These are phyloP conservation scores for Aporrectodea caliginosa DNA, from an alignment of 1,140 invertebrate genomes.

Conservation along the genomic window DNA sequence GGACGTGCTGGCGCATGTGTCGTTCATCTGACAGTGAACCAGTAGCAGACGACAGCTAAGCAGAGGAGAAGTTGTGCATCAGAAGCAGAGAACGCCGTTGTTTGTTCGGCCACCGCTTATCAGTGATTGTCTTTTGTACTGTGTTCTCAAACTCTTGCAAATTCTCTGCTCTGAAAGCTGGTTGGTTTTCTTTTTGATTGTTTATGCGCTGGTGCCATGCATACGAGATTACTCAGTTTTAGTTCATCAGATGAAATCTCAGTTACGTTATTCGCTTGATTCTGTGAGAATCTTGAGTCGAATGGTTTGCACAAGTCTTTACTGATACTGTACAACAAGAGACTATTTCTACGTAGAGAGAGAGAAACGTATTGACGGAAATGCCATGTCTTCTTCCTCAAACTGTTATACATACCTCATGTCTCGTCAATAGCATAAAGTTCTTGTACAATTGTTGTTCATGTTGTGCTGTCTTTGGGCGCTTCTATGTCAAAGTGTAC, in stretches of 20 bases:
- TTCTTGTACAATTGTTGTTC: neutral
- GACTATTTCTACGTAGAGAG: too few species aligned
- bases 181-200: too few species aligned
- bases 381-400: neutral
- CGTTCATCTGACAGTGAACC: conserved; percentile 58
- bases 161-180: too few species aligned
- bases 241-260: neutral
- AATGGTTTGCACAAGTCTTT: neutral
- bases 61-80: neutral
- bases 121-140: neutral
- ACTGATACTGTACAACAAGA: neutral
- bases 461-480: neutral
- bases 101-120: neutral
- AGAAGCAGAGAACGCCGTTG: neutral
- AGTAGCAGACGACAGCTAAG: neutral
- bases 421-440: too few species aligned
- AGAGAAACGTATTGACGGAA: too few species aligned
- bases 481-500: neutral
- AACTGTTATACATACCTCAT: neutral
- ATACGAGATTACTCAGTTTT: neutral
- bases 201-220: neutral
- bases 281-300: neutral
- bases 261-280: neutral
- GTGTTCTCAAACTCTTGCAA: neutral
- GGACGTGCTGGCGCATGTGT: conserved; percentile 81